A percentile compares a stretch with the other conserved stretches of the same genome.
phyloP scores from a whole-genome alignment of 2,888 invertebrate genomes.

The Cantharis lateralis region DNA sequence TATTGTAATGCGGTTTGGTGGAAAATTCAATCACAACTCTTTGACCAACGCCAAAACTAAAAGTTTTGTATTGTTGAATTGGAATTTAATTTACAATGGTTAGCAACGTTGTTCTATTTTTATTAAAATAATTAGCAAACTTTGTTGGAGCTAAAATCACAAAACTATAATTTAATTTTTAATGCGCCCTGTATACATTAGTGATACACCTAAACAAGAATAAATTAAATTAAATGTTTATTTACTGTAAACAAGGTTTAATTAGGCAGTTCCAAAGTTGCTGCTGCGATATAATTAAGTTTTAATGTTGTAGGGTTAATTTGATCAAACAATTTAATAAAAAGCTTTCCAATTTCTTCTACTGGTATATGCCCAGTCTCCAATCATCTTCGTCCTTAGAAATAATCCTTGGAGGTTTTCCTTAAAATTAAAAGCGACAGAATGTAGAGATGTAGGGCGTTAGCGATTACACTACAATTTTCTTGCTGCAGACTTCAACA shows the following conservation, averaged over 20 bases:
- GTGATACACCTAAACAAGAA: neutral
- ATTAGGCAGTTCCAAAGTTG: neutral
- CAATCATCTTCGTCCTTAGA: too few species aligned
- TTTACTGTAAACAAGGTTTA: neutral
- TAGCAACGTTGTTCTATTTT: neutral
- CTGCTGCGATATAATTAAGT: neutral
- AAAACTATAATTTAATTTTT: neutral
- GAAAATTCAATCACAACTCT: neutral
- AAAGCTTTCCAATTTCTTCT: neutral
- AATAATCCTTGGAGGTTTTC: too few species aligned
- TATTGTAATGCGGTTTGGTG: neutral
- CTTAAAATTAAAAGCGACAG: too few species aligned
- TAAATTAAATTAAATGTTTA: neutral
- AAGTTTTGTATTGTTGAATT: neutral
- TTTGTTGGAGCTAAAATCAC: neutral
- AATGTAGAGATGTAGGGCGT: neutral
- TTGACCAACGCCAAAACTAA: neutral
- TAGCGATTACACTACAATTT: neutral
- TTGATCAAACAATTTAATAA: neutral
- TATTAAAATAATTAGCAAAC: neutral
- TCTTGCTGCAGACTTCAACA: neutral
- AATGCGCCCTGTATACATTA: neutral
- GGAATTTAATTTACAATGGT: neutral
- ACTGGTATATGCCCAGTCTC: neutral
- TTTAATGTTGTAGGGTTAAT: neutral